phyloP scores from a whole-genome alignment of 2,888 invertebrate genomes.

The Yponomeuta evonymella region DNA sequence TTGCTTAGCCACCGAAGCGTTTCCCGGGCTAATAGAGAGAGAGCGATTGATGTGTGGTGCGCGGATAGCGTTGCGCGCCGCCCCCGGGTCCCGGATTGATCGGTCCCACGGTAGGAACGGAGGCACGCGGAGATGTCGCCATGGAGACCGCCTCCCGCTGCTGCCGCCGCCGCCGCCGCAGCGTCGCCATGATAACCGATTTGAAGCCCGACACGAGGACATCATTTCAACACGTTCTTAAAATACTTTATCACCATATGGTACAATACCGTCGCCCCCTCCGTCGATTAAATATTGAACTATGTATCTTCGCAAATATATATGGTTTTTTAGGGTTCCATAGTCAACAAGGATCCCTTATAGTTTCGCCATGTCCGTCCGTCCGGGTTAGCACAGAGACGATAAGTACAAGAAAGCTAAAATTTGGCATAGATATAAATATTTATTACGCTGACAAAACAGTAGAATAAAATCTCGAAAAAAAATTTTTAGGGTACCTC shows the following conservation, averaged over 20 bases:
- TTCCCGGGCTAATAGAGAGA: not conserved
- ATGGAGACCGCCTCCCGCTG: constrained; percentile 62
- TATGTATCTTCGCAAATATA: no score
- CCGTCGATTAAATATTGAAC: no score
- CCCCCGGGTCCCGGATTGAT: constrained; percentile 59
- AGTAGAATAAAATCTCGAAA: no score
- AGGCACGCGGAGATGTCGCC: constrained; percentile 53
- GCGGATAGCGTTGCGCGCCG: constrained; percentile 35
- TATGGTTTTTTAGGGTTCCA: no score
- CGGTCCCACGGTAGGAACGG: constrained; percentile 38
- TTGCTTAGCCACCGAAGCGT: not conserved
- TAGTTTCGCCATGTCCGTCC: no score
- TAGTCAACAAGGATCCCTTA: no score
- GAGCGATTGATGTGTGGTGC: constrained; percentile 20
- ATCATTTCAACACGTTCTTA: not conserved
- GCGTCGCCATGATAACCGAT: constrained; percentile 37
- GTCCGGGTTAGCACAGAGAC: no score
- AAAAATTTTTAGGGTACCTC: no score
- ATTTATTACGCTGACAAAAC: no score
- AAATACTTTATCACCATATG: not conserved
- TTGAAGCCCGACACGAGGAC: not conserved
- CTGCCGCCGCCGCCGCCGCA: constrained; percentile 40
- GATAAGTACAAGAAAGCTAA: no score
- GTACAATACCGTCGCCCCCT: no score
- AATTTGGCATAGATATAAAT: no score